Evolutionary conservation across 2,888 invertebrate species (phyloP), one percentile per base, ranked within the genome.

Genomic region (Aradus depressus): DNA sequence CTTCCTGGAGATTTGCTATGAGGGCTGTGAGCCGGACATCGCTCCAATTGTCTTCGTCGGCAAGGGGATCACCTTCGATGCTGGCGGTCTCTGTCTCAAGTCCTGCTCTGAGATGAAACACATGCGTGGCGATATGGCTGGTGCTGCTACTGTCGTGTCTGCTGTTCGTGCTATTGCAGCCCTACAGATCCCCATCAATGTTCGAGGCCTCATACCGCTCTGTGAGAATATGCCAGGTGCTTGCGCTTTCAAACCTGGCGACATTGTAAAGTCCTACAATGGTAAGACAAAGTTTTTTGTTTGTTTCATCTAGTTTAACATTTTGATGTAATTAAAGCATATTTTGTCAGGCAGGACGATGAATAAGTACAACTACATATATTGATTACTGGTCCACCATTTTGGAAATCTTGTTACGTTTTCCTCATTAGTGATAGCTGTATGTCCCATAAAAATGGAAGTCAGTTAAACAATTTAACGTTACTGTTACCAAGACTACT

Each of bases 41-140:
- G 72, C 80, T 16, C 84, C 84, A 0, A 69, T 86, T 4, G 82
- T 84, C 12, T 66, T 87, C 18, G 79, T 87, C 22, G 87, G 86
- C 1, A 77, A 78, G 62, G 78, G 79, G 4, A 21, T 47, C 3
- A 47, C 47, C 1, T 47, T 47, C 47, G 47, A 47, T 28, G 79
- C 80, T 62, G 87, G 87, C 37, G 85, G 87, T 45, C 70, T 87
- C 49, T 81, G 81, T 55, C 64, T 86, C 50, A 85, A 84, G 63
- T 69, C 75, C 1, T 66, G 74, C 12, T 63, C 71, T 8, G 75
- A 76, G 28, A 75, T 86, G 69, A 74, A 72, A 54, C 70, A 74
- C 58, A 86, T 86, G 85, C 73, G 82, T 54, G 86, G 80, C 1
- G 88, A 89, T 62, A 87, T 89, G 87, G 84, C 84, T 0, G 88